Evolutionary conservation across 2,797 vertebrate species (phyloP).

Genomic region (Oreochromis mossambicus): DNA sequence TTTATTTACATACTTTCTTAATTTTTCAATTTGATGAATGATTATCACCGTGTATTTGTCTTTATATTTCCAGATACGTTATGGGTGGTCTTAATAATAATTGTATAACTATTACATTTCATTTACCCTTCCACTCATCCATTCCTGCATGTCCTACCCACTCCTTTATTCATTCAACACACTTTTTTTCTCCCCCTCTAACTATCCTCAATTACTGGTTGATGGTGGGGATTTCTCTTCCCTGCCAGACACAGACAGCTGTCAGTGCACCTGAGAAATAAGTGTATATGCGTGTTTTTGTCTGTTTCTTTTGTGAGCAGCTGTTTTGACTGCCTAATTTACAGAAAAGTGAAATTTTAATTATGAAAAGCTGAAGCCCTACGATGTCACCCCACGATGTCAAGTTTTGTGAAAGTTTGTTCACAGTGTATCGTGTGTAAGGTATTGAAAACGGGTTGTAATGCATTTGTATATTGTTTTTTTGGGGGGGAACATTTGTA

Average conservation of each 20-base stretch:
- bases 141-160: background rate
- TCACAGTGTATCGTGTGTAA: background rate
- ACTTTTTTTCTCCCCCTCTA: background rate
- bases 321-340: constrained; percentile 24
- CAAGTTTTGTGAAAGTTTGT: constrained; percentile 25
- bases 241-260: constrained; percentile 45
- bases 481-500: background rate
- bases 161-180: constrained; percentile 22
- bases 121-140: background rate
- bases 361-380: constrained; percentile 27
- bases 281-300: background rate
- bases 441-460: background rate
- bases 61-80: background rate
- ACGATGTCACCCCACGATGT: background rate
- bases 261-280: constrained; percentile 25
- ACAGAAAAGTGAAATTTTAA: constrained; percentile 40
- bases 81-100: background rate
- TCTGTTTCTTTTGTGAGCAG: constrained; percentile 25
- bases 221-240: constrained; percentile 68
- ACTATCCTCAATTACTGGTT: constrained; percentile 60
- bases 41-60: background rate
- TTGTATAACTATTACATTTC: background rate
- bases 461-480: background rate
- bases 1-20: background rate
- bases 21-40: background rate